Evolutionary conservation across 2,797 vertebrate species (phyloP).

Genomic region (Bradypodion ventrale): DNA sequence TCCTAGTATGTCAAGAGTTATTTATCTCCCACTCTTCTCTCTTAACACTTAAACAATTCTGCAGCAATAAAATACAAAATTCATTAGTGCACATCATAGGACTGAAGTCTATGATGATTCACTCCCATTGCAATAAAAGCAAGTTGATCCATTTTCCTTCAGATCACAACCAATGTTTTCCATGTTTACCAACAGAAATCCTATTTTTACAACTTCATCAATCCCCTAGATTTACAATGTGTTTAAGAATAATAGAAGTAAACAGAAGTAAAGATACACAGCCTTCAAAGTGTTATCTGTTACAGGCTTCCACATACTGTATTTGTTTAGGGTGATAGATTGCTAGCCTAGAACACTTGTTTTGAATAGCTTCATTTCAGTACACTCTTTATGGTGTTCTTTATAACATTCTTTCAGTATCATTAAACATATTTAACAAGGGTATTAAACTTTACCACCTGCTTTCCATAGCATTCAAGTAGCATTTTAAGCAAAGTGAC

Average conservation of each 20-base stretch:
- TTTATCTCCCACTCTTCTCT: no score
- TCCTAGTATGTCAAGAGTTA: no score
- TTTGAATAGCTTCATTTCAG: no score
- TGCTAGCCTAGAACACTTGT: background rate
- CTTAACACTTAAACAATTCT: no score
- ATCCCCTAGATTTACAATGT: background rate
- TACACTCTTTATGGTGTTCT: background rate
- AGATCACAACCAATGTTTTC: background rate
- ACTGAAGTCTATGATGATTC: background rate
- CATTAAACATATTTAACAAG: background rate
- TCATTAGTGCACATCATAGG: no score
- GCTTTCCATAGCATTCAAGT: background rate
- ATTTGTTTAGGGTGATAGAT: slow-evolving; percentile 1
- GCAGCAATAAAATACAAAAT: no score
- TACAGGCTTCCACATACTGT: background rate
- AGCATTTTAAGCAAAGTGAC: background rate
- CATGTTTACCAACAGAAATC: background rate
- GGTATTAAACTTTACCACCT: no score
- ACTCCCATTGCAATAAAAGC: background rate
- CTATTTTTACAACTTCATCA: background rate
- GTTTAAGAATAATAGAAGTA: slow-evolving; percentile 1
- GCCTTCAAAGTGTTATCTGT: slow-evolving; percentile 3
- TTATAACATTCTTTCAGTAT: background rate
- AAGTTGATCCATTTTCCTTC: background rate
- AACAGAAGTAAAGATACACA: background rate